Evolutionary conservation across 2,113 vertebrate species (phyloP), one percentile per base, ranked within the genome.

Genomic region (Perca flavescens): DNA sequence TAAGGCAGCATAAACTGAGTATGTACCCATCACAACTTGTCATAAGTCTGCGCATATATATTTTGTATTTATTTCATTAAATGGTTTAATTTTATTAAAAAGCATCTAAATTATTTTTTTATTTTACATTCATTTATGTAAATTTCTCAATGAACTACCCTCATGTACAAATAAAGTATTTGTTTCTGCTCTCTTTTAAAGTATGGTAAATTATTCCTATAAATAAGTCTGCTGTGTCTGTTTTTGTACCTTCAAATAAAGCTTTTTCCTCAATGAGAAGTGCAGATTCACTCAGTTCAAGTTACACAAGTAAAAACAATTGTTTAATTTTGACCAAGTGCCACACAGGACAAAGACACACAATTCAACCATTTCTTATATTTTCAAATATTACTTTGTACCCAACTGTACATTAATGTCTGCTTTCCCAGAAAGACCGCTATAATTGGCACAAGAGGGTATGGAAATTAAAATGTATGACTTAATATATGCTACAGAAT

Each of bases 241-340:
- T 94, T 97, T 96, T 97, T 97, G 92, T 97, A 97, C 96, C 96
- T 96, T 96, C 91, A 96, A 97, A 97, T 97, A 97, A 98, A 97
- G 94, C 94, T 90, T 95, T 89, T 81, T 95, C 54, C 95, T 96
- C 82, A 82, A 75, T 54, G 63, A 75, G 72, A 83, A 14, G 46
- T 19, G 28, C 22, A 58, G 9, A 34, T 21, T 46, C 7, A 53
- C 17, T 84, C 11, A 64, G 15, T 79, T 76, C 46, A 64, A 36
- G 40, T 56, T 63, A 66, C 19, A 76, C 25, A 63, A 58, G 61
- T 40, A 86, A 82, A 73, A 47, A 53, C 13, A 17, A 9, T 15
- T 8, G n/a, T 72, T 93, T 87, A 88, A 85, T 86, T 88, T 63
- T 60, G n/a, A 19, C 54, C 8, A 8, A 31, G 61, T 64, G 36